These are phyloP conservation scores for Petrocephalus sullivani DNA, from an alignment of 2,797 vertebrate genomes.

Conservation along the genomic window DNA sequence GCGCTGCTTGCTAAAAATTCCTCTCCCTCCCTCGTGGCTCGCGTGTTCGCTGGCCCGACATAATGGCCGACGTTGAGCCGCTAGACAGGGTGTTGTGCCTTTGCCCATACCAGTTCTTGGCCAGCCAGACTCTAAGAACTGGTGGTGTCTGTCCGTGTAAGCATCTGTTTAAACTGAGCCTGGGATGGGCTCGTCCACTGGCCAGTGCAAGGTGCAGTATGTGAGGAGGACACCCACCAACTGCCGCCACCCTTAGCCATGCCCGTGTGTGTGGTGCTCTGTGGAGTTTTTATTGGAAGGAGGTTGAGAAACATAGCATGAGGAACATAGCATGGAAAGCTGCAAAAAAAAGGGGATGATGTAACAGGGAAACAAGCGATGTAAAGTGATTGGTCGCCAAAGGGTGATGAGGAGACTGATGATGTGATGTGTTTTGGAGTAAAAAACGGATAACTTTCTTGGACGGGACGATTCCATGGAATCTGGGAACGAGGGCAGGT, in stretches of 20 bases:
- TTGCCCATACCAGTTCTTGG: neutral
- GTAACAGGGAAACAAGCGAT: neutral
- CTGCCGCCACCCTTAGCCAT: neutral
- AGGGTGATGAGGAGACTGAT: neutral
- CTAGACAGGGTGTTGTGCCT: constrained; percentile 38
- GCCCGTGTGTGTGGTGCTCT: neutral
- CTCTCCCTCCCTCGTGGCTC: constrained; percentile 30
- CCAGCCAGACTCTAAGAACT: neutral
- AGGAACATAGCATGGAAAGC: constrained; percentile 5
- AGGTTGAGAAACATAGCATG: constrained; percentile 1
- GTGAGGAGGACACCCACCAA: neutral
- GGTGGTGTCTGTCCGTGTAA: neutral
- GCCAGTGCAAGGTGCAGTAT: neutral
- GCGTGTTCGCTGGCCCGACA: constrained; percentile 35
- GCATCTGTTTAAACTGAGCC: constrained; percentile 23
- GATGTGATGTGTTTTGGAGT: neutral
- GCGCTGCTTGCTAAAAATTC: constrained; percentile 39
- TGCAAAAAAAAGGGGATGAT: neutral
- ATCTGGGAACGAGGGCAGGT: neutral
- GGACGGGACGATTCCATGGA: neutral
- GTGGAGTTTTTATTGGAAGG: neutral
- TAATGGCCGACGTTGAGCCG: constrained; percentile 31
- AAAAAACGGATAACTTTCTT: neutral
- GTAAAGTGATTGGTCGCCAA: neutral
- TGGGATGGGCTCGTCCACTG: neutral